phyloP scores from a whole-genome alignment of 2,888 invertebrate genomes.

The Luffia ferchaultella region DNA sequence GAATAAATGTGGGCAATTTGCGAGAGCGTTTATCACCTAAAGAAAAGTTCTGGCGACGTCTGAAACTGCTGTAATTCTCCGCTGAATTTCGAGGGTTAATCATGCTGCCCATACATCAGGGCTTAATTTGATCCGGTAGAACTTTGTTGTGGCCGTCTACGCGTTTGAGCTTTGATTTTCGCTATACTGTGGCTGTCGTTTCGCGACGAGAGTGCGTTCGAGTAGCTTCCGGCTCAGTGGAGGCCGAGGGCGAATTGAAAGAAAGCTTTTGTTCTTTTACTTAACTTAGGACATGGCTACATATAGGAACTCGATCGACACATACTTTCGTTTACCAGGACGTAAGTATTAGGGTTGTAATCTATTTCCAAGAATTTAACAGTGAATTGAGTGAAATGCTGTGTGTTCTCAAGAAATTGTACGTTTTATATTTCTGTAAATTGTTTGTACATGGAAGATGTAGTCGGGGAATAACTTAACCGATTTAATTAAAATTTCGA shows the following conservation, averaged over 20 bases:
- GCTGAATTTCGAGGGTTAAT: slow-evolving; percentile 50
- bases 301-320: too few relatives aligned
- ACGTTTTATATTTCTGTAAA: too few relatives aligned
- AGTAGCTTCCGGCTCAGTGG: not conserved
- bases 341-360: too few relatives aligned
- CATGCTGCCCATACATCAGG: slow-evolving; percentile 43
- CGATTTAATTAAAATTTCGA: too few relatives aligned
- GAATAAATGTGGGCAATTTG: slow-evolving; percentile 59
- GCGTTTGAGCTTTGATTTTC: not conserved
- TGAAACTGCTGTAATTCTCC: slow-evolving; percentile 50
- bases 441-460: too few relatives aligned
- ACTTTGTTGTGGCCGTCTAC: slow-evolving; percentile 24
- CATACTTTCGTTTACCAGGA: too few relatives aligned
- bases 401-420: too few relatives aligned
- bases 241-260: not conserved
- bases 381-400: too few relatives aligned
- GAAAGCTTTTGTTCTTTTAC: not conserved
- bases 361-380: too few relatives aligned
- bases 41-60: slow-evolving; percentile 57
- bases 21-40: slow-evolving; percentile 58
- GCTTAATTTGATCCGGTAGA: slow-evolving; percentile 43
- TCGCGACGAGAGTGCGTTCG: not conserved
- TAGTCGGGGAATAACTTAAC: too few relatives aligned
- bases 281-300: too few relatives aligned
- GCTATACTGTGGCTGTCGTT: not conserved